phyloP scores from a whole-genome alignment of 2,888 invertebrate species.

The Tetanocera ferruginea region DNA sequence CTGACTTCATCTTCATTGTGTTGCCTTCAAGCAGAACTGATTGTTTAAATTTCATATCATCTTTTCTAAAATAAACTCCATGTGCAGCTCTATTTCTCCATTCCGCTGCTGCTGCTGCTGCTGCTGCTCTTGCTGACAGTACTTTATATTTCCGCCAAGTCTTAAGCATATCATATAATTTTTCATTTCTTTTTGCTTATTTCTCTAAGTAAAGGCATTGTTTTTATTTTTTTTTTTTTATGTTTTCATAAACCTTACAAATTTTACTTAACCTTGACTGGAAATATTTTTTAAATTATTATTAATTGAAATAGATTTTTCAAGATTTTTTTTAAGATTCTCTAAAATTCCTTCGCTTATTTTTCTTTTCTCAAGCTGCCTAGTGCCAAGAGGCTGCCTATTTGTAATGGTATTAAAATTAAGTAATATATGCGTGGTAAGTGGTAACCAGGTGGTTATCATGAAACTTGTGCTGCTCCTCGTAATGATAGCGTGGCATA shows the following conservation, averaged over 20 bases:
- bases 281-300: constrained; percentile 29
- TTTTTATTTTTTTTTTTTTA: not conserved
- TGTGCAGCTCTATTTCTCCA: not conserved
- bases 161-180: not conserved
- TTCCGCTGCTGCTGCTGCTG: not conserved
- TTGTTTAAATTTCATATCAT: too few species aligned
- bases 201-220: not conserved
- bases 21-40: not conserved
- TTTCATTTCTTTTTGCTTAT: not conserved
- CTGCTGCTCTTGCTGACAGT: not conserved
- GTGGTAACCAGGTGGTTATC: not conserved
- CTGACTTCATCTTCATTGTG: not conserved
- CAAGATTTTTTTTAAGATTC: not conserved
- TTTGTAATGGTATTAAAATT: constrained; percentile 18
- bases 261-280: not conserved
- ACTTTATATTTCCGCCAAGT: not conserved
- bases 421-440: constrained; percentile 6
- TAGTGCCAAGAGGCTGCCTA: not conserved
- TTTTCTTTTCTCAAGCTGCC: not conserved
- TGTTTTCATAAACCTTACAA: not conserved
- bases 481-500: too few species aligned
- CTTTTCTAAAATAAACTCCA: not conserved
- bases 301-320: constrained; percentile 27
- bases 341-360: not conserved
- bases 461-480: too few species aligned